Evolutionary conservation across 2,113 vertebrate species (phyloP), one percentile per base, ranked within the genome.

Genomic region (Xiphophorus couchianus): DNA sequence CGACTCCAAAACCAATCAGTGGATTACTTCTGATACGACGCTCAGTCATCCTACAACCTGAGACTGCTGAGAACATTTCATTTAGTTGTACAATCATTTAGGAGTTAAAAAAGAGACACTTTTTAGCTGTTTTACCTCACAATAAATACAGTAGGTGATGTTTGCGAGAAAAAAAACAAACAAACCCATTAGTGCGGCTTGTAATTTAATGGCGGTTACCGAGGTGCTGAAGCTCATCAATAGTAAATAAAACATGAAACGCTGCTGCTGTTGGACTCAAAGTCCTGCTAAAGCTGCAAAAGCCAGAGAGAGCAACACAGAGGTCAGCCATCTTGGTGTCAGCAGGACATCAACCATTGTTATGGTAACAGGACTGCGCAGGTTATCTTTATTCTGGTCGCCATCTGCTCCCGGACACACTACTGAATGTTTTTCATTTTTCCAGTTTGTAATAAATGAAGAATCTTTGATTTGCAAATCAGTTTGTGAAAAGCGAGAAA

Each of bases 41-140:
- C 12, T 42, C 14, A 48, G 17, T 19, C 19, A 7, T 48, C 44
- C 44, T 48, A 19, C 1, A 48, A 22, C 22, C 51, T n/a, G 8
- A n/a, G 51, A n/a, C 51, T 54, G 62, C 62, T 22, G 1, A 33
- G 30, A 33, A 30, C 17, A 35, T 33, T 31, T 67, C 67, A 77
- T 86, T 48, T 48, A 15, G 87, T 81, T 58, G 17, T n/a, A 48
- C 39, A 86, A 84, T 87, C 88, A 81, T 82, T 70, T 77, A 69
- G 66, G 7, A 54, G 65, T 48, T 30, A n/a, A 51, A 63, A 62
- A 48, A 14, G 1, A 48, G 14, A 48, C 44, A 48, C 44, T 19
- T 17, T 48, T 6, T 17, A 81, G 74, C 74, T 71, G 54, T 74
- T 69, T 62, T 37, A 63, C 6, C 74, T 42, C 71, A 27, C 35